A percentile compares a stretch with the other conserved stretches of the same genome.
Evolutionary conservation across 2,888 invertebrate genomes (phyloP).

Genomic region (Andrena camellia): DNA sequence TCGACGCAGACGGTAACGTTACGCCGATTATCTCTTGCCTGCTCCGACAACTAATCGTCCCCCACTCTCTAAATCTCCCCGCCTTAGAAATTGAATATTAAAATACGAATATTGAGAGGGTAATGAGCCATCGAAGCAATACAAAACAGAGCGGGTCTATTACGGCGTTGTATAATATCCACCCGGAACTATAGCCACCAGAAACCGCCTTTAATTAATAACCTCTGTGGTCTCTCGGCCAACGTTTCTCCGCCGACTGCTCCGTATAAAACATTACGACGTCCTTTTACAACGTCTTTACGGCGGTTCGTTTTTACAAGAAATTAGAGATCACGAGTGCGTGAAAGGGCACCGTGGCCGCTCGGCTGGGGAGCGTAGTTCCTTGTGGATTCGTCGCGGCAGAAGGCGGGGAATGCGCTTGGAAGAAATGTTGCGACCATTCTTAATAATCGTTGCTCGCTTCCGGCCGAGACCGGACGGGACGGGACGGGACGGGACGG

Average conservation of each 20-base stretch:
- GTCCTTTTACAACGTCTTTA: constrained; percentile 22
- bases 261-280: constrained; percentile 11
- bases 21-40: neutral
- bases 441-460: constrained; percentile 34
- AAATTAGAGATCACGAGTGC: constrained; percentile 55
- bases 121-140: neutral
- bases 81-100: constrained; percentile 11
- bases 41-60: neutral
- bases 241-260: neutral
- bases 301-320: neutral
- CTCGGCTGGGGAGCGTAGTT: constrained; percentile 6
- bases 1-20: neutral
- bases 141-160: neutral
- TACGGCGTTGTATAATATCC: constrained; percentile 1
- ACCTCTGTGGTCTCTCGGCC: neutral
- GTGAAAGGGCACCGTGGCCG: constrained; percentile 53
- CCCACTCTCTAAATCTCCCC: neutral
- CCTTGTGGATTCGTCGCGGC: constrained; percentile 25
- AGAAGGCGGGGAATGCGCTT: constrained; percentile 43
- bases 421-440: constrained; percentile 14
- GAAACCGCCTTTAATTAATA: constrained; percentile 23
- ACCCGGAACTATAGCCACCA: neutral
- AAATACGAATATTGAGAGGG: neutral
- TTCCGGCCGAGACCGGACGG: constrained; percentile 38
- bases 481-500: constrained; percentile 8